Evolutionary conservation across 2,113 vertebrate genomes (phyloP), one percentile per base, ranked within the genome.

Genomic region (Oncorhynchus tshawytscha): DNA sequence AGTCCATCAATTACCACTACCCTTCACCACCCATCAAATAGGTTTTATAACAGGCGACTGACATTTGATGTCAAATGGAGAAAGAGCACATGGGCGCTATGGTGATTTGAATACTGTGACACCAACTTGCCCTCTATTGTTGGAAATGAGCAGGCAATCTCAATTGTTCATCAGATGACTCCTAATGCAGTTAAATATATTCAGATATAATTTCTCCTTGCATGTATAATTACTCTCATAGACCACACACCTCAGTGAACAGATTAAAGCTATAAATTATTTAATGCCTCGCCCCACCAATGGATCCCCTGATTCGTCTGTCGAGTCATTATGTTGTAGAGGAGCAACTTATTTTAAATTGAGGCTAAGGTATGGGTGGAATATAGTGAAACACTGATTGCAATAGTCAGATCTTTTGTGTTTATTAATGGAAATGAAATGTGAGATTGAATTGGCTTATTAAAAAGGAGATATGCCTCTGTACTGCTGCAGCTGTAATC

Each of bases 171-270:
- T 98, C 97, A 96, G 92, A 97, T 95, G 93, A 94, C 95, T 95
- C 96, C 95, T 99, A 98, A 98, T 98, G 97, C 96, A 96, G 96
- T 98, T 97, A 96, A 97, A 96, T 34, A 96, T 96, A 96, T 97
- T 99, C 97, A 93, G 96, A 96, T 95, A 97, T 98, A 97, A 99
- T 98, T 99, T 96, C 95, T 97, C 94, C 95, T 95, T 97, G 98
- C 97, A 99, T 99, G 98, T 98, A 98, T 99, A 99, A 99, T 99
- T 99, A 98, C 96, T 97, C 97, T 97, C 97, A 97, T 96, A 97
- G 97, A 96, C 96, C 96, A 95, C 96, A 99, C 97, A 99, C 98
- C 97, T 99, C 98, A 96, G 93, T 96, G 97, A 98, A 95, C 96
- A 99, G 96, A 99, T 99, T 99, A 99, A 99, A 98, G 96, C 95